A percentile compares a stretch with the other conserved stretches of the same genome.
Conservation (phyloP, 2,888 invertebrate genomes). For the Apantesis nais region DNA sequence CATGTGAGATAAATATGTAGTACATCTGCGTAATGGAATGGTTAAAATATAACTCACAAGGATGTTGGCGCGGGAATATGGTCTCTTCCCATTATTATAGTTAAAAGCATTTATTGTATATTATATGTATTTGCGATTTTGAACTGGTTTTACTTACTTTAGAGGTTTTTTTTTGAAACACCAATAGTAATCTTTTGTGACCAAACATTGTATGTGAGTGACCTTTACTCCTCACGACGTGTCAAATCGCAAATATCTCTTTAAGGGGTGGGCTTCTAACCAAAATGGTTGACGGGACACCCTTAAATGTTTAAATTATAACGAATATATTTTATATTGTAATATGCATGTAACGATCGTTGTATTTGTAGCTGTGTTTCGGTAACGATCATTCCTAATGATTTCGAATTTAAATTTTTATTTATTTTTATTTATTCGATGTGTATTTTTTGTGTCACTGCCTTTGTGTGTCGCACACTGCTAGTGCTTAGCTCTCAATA, state of each 20-base stretch:
- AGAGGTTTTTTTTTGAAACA: conserved; percentile 1
- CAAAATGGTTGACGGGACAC: conserved; percentile 66
- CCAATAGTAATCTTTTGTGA: not conserved
- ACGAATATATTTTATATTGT: conserved; percentile 49
- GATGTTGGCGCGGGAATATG: conserved; percentile 53
- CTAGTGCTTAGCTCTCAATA: conserved; percentile 39
- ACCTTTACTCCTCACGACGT: not conserved
- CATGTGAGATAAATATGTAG: not conserved
- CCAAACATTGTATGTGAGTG: not conserved
- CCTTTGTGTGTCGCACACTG: conserved; percentile 51
- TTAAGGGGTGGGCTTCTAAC: conserved; percentile 67
- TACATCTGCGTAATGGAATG: not conserved
- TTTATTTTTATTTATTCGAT: conserved; percentile 56
- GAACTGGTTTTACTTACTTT: conserved; percentile 20
- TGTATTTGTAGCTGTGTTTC: conserved; percentile 62
- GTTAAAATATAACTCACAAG: conserved; percentile 32
- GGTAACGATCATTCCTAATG: conserved; percentile 75
- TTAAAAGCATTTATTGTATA: conserved; percentile 69
- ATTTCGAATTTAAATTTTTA: conserved; percentile 72
- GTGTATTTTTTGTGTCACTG: conserved; percentile 52
- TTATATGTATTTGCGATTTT: conserved; percentile 53
- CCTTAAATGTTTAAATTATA: conserved; percentile 46
- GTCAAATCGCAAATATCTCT: conserved; percentile 45
- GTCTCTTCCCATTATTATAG: conserved; percentile 58
- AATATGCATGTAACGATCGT: conserved; percentile 65